Percentiles rank a stretch among this genome's conserved stretches.
These are phyloP conservation scores for Halocynthia roretzi DNA, from an alignment of 23 tunicate species.

Conservation along the genomic window DNA sequence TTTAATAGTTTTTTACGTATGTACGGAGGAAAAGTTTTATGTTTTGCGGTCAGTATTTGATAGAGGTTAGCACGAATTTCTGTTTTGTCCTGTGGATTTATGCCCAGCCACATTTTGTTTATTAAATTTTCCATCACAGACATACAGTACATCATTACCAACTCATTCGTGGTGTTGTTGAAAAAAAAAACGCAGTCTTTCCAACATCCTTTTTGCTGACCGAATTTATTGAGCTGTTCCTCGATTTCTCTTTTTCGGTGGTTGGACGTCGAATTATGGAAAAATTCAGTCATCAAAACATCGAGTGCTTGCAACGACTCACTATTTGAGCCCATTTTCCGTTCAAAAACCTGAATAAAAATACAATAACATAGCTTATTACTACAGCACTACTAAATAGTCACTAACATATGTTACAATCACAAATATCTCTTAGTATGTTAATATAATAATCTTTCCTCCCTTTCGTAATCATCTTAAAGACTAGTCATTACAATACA, in stretches of 20 bases:
- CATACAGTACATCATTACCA: conserved; percentile 83
- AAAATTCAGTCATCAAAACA: conserved; percentile 69
- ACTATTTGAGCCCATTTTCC: not conserved
- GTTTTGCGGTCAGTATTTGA: conserved; percentile 46
- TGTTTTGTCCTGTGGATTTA: conserved; percentile 50
- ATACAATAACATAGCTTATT: not conserved
- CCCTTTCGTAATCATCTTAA: no score
- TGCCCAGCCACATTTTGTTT: conserved; percentile 88
- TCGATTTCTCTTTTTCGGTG: conserved; percentile 88
- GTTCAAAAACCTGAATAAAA: not conserved
- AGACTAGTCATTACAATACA: no score
- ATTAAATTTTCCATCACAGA: conserved; percentile 79
- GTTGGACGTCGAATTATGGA: conserved; percentile 62
- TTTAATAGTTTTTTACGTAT: conserved; percentile 69
- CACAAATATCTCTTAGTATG: no score
- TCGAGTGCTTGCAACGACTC: conserved; percentile 33
- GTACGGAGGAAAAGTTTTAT: conserved; percentile 49
- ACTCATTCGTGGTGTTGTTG: conserved; percentile 63
- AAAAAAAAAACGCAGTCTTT: conserved; percentile 61
- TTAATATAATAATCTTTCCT: no score
- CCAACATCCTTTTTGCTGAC: conserved; percentile 83
- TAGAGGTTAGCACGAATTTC: conserved; percentile 59
- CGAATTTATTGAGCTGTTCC: conserved; percentile 68
- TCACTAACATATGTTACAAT: not conserved
- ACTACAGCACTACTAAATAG: not conserved